Base-by-base conservation (phyloP, 1,140 invertebrate species). In the Drosophila ficusphila region DNA sequence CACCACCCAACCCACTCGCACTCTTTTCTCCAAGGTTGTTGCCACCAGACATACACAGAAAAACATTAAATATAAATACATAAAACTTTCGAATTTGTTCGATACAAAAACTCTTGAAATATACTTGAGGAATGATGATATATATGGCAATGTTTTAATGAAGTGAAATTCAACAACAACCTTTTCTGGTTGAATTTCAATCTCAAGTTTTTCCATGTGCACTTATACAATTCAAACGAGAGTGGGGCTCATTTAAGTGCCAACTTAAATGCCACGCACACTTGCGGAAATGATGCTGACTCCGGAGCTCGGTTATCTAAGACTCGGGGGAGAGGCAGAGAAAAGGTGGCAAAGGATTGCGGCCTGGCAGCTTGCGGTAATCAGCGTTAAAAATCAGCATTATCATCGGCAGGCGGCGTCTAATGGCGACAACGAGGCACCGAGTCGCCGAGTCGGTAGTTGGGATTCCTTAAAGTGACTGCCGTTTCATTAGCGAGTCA, bases 401-500 rank as follows among this genome's bases (percentile, higher is more conserved):
- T 81, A 82, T 62, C 41, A 69, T 67, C 42, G 57, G 27, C 18
- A 34, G 54, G 47, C 38, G 38, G 14, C 46, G 39, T 57, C 56
- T 75, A 83, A 85, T 61, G 64, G 58, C 41, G 64, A 68, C 65
- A 78, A 83, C 41, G 56, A 42, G 68, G 21, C 52, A 38, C 23
- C 62, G 39, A 41, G 67, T 57, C 16, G 34, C 23, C 62, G 39
- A 41, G 67, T 57, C 16, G 34, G 56, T 41, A 56, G 58, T 76
- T 81, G 38, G 58, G 47, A 48, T 51, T 62, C 67, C 54, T 86
- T 82, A 75, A 86, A 88, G 68, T 67, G 60, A 74, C 74, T 60
- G 61, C 69, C 73, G 56, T 88, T 78, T 81, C 65, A 88, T 88
- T 75, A 82, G 74, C 72, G 36, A 81, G 62, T 62, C 65, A 78